phyloP scores from a whole-genome alignment of 2,113 vertebrate species.

The Phasianus colchicus region DNA sequence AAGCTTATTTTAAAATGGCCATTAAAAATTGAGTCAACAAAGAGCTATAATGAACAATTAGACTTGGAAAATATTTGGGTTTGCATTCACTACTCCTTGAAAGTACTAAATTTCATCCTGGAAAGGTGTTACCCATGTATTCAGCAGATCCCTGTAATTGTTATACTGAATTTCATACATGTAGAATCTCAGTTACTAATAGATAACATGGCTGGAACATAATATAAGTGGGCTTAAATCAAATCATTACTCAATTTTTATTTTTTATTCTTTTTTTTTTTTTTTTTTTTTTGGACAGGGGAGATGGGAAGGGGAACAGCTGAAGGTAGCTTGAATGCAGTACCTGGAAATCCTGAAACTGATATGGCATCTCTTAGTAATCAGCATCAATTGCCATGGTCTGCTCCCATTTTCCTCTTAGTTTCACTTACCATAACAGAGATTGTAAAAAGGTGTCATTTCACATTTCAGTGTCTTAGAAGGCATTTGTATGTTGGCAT shows the following conservation, averaged over 20 bases:
- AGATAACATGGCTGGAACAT: not conserved
- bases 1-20: not conserved
- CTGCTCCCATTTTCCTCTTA: not conserved
- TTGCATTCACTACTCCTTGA: not conserved
- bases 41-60: not conserved
- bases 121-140: not conserved
- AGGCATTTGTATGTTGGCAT: not conserved
- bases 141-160: not conserved
- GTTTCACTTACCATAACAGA: not conserved
- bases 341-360: not conserved
- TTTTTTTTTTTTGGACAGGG: too few species aligned
- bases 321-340: not conserved
- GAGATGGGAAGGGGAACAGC: not conserved
- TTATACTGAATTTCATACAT: not conserved
- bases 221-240: not conserved
- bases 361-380: not conserved
- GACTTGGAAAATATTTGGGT: not conserved
- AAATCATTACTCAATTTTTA: not conserved
- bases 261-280: not conserved
- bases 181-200: not conserved
- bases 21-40: not conserved
- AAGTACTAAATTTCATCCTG: not conserved
- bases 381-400: fast-evolving
- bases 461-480: not conserved
- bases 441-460: not conserved